phyloP scores from a whole-genome alignment of 2,797 vertebrate genomes.

The Falco naumanni region DNA sequence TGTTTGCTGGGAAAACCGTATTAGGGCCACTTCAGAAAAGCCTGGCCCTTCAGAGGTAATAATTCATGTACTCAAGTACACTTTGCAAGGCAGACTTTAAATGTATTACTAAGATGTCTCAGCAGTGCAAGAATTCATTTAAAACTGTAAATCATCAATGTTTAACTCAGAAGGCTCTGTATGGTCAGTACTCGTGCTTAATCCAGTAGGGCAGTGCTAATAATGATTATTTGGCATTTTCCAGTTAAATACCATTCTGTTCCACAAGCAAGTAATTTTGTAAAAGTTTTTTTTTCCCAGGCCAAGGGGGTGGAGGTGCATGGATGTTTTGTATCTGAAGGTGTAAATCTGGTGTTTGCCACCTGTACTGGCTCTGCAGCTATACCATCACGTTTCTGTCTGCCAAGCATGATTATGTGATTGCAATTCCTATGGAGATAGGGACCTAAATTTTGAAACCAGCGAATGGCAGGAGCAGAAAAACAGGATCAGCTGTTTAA shows the following conservation, averaged over 20 bases:
- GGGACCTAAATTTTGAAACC: constrained; percentile 29
- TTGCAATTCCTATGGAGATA: not conserved
- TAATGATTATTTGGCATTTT: not conserved
- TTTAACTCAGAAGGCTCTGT: not conserved
- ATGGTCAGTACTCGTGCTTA: not conserved
- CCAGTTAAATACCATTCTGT: not conserved
- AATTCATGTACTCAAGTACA: not conserved
- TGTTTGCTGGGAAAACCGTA: not conserved
- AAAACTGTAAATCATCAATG: not conserved
- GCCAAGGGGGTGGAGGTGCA: not conserved
- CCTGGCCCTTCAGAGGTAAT: not conserved
- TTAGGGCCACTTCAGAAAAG: not conserved
- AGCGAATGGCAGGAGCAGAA: not conserved
- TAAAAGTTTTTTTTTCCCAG: not conserved
- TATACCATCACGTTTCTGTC: not conserved
- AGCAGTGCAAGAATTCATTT: not conserved
- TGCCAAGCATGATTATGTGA: not conserved
- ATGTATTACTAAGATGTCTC: not conserved
- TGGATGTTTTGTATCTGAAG: not conserved
- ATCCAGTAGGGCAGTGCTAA: not conserved
- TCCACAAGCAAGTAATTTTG: not conserved
- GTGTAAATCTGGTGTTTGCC: not conserved
- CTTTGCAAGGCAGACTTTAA: not conserved
- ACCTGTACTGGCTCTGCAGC: not conserved
- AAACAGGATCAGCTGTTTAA: constrained; percentile 27